Evolutionary conservation across 2,113 vertebrate species (phyloP).

Genomic region (Phalacrocorax aristotelis): DNA sequence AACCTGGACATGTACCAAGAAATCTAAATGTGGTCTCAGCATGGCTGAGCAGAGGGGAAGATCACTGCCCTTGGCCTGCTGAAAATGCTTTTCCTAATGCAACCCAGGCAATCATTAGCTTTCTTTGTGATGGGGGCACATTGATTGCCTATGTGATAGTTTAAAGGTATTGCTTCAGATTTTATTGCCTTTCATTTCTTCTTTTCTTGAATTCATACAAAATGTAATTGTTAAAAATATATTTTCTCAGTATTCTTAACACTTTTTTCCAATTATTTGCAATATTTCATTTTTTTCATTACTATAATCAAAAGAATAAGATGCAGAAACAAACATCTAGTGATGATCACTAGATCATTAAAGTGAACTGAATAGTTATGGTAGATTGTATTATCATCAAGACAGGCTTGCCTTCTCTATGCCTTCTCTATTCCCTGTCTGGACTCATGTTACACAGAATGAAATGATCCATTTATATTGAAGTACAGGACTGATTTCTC

Average conservation of each 20-base stretch:
- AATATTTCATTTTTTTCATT: not conserved
- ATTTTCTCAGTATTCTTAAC: not conserved
- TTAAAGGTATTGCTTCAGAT: not conserved
- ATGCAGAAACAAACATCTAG: not conserved
- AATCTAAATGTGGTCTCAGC: not conserved
- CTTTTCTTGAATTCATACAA: not conserved
- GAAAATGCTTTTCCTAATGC: not conserved
- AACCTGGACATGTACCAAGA: not conserved
- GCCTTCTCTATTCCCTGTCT: not conserved
- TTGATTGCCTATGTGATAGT: not conserved
- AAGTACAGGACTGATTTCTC: not conserved
- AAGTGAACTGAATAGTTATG: not conserved
- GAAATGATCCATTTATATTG: not conserved
- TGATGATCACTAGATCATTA: not conserved
- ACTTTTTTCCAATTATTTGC: not conserved
- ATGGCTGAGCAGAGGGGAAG: not conserved
- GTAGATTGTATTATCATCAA: not conserved
- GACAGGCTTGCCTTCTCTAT: not conserved
- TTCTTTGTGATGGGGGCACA: not conserved
- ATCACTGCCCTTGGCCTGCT: not conserved
- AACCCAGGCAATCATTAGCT: not conserved
- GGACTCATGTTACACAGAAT: not conserved
- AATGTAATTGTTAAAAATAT: not conserved
- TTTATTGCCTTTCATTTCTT: not conserved
- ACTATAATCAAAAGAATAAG: not conserved